Evolutionary conservation across 2,797 vertebrate genomes (phyloP).

Genomic region (Chloroceryle amazona): DNA sequence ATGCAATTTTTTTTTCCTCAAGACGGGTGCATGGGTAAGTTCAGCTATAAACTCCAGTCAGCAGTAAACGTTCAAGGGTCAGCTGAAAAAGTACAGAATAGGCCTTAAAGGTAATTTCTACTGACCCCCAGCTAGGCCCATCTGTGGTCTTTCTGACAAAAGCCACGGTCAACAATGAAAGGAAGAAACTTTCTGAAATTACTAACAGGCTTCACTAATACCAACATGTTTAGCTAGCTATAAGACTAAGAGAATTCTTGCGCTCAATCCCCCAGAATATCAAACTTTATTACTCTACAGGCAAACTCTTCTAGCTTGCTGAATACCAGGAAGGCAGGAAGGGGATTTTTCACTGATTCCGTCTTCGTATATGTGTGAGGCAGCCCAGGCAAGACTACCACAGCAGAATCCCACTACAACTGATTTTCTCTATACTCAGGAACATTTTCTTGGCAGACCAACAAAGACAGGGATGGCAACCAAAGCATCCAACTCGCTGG

Average conservation of each 20-base stretch:
- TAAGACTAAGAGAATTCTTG: background rate
- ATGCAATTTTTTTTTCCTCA: background rate
- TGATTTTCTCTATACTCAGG: background rate
- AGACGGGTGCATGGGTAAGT: background rate
- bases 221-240: rapidly evolving
- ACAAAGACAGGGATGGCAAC: background rate
- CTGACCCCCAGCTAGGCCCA: background rate
- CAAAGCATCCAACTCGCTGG: rapidly evolving
- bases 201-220: background rate
- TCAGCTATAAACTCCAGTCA: background rate
- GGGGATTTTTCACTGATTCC: background rate
- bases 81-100: background rate
- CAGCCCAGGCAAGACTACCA: background rate
- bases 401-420: background rate
- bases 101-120: background rate
- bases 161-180: background rate
- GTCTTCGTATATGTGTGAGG: rapidly evolving
- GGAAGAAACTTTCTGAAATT: background rate
- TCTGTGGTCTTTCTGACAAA: background rate
- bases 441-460: background rate
- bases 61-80: background rate
- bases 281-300: background rate
- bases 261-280: background rate
- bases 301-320: background rate
- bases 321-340: background rate